Percentiles rank a stretch among this genome's conserved stretches.
Conservation (phyloP, 2,113 vertebrate genomes). For the Emydura subglobosa region DNA sequence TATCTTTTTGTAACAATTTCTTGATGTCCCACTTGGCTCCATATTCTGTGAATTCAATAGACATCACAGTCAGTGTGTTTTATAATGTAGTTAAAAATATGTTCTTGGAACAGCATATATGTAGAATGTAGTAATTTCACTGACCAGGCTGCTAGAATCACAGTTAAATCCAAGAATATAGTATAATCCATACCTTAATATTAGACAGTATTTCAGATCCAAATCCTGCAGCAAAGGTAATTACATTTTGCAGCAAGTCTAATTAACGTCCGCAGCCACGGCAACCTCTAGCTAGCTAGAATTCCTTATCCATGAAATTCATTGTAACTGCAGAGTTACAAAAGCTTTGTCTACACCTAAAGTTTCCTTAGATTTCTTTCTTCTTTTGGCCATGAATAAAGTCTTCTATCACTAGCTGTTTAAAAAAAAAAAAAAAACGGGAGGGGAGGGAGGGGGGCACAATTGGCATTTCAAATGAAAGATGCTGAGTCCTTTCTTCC, state of each 20-base stretch:
- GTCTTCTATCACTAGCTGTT: not conserved
- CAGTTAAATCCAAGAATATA: not conserved
- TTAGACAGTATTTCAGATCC: not conserved
- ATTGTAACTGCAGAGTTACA: not conserved
- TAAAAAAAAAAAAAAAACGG: not conserved
- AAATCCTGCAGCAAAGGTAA: not conserved
- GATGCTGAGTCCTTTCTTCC: accelerated
- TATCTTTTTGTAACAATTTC: not conserved
- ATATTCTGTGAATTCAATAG: not conserved
- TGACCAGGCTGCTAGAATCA: not conserved
- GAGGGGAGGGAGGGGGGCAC: not conserved
- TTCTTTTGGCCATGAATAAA: constrained; percentile 12
- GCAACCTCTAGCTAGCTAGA: not conserved
- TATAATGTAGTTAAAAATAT: not conserved
- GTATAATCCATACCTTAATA: not conserved
- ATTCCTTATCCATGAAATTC: not conserved
- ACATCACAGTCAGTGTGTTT: not conserved
- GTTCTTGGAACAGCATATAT: not conserved
- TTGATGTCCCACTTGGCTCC: not conserved
- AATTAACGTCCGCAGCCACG: constrained; percentile 34
- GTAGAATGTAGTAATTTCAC: constrained; percentile 30
- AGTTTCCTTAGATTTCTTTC: constrained; percentile 16
- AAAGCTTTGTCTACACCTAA: not conserved
- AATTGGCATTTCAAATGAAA: constrained; percentile 42
- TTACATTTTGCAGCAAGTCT: not conserved